phyloP scores from a whole-genome alignment of 2,797 vertebrate species.

The Pampus argenteus region DNA sequence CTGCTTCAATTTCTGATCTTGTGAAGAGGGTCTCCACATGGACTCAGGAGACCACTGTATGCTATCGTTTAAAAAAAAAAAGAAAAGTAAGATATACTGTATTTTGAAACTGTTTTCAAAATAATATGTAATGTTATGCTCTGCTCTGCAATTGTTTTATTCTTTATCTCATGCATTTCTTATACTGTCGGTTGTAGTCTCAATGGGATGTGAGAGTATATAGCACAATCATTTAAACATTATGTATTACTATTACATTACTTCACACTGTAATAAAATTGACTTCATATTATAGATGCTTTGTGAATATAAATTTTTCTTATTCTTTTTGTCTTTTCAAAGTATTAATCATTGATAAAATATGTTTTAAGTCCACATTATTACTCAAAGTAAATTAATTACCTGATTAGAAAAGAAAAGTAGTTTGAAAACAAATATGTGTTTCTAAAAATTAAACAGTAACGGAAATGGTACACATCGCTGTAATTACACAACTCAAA shows the following conservation, averaged over 20 bases:
- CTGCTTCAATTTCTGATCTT: slow-evolving; percentile 80
- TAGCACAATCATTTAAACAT: slow-evolving; percentile 6
- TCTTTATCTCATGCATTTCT: neutral
- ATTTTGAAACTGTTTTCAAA: neutral
- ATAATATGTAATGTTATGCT: neutral
- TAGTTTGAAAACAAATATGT: neutral
- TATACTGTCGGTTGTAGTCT: neutral
- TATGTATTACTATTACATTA: slow-evolving; percentile 8
- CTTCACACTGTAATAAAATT: slow-evolving; percentile 16
- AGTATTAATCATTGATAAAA: neutral
- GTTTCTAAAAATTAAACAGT: slow-evolving; percentile 2
- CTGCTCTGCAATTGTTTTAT: neutral
- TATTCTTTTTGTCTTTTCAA: slow-evolving; percentile 3
- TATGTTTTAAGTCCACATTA: slow-evolving; percentile 1
- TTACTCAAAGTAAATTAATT: neutral
- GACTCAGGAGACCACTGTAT: slow-evolving; percentile 21
- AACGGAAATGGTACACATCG: slow-evolving; percentile 30
- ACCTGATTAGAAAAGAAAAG: neutral
- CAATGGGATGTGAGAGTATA: neutral
- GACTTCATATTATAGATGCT: neutral
- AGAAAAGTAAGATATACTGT: no score
- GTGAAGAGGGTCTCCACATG: slow-evolving; percentile 61
- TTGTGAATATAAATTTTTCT: slow-evolving; percentile 15
- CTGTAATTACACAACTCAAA: slow-evolving; percentile 33
- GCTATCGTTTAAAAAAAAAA: no score